Evolutionary conservation across 23 tunicate genomes (phyloP).

Genomic region (Oikopleura vanhoeffeni): DNA sequence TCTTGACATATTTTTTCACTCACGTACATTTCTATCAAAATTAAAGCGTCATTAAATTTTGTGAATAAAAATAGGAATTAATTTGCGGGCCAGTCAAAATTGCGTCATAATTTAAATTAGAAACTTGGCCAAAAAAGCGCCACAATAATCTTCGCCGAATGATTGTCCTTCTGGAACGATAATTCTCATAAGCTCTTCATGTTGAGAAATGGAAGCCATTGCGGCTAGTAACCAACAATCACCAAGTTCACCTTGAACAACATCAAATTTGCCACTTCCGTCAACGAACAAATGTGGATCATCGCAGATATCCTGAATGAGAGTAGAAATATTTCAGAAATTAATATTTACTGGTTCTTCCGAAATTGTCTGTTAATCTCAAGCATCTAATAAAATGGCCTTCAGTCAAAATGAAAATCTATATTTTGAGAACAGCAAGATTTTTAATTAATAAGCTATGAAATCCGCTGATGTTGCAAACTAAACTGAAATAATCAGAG

Average conservation of each 20-base stretch:
- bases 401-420: no score
- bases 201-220: constrained; percentile 73
- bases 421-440: no score
- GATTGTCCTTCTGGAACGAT: background rate
- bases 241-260: constrained; percentile 83
- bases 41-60: background rate
- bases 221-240: constrained; percentile 99
- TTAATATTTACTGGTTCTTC: no score
- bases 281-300: constrained; percentile 74
- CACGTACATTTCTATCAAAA: background rate
- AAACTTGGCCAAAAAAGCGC: background rate
- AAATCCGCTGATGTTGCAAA: no score
- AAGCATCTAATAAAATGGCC: no score
- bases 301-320: constrained; percentile 61
- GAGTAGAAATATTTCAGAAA: no score
- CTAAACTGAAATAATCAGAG: no score
- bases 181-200: constrained; percentile 29
- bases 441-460: no score
- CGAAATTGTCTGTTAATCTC: no score
- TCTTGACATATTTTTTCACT: no score
- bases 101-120: background rate
- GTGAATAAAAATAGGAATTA: background rate
- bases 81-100: background rate
- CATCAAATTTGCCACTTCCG: constrained; percentile 75
- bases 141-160: background rate